Conservation (phyloP, 2,888 invertebrate species). For the Drosophila anomalipes region DNA sequence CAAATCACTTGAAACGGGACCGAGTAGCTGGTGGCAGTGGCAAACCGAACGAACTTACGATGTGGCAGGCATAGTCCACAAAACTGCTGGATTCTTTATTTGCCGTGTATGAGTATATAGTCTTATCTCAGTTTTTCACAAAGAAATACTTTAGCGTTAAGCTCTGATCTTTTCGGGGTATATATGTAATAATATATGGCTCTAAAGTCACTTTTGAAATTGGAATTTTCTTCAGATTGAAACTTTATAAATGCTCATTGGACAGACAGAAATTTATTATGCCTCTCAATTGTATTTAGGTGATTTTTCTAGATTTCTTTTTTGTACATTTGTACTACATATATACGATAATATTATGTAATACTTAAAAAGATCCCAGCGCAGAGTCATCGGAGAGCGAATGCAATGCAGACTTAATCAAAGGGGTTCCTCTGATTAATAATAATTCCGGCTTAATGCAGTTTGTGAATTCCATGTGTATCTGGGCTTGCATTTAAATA, state of each 20-base stretch:
- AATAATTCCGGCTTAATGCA: background rate
- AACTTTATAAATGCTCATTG: too few relatives aligned
- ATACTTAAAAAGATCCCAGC: background rate
- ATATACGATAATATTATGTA: background rate
- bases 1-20: constrained; percentile 29
- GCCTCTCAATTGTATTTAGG: background rate
- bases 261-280: too few relatives aligned
- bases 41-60: background rate
- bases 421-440: background rate
- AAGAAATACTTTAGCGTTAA: background rate
- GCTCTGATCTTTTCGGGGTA: background rate
- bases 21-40: background rate
- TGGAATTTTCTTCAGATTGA: too few relatives aligned
- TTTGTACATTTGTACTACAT: background rate
- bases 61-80: too few relatives aligned
- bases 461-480: background rate
- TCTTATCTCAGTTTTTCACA: background rate
- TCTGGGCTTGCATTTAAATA: background rate
- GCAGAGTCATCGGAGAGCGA: background rate
- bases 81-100: background rate
- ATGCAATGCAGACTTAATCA: background rate
- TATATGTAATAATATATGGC: background rate
- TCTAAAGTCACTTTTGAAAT: background rate
- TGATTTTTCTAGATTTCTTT: background rate
- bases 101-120: background rate